Evolutionary conservation across 2,113 vertebrate genomes (phyloP), one percentile per base, ranked within the genome.

Genomic region (Thryonomys swinderianus): DNA sequence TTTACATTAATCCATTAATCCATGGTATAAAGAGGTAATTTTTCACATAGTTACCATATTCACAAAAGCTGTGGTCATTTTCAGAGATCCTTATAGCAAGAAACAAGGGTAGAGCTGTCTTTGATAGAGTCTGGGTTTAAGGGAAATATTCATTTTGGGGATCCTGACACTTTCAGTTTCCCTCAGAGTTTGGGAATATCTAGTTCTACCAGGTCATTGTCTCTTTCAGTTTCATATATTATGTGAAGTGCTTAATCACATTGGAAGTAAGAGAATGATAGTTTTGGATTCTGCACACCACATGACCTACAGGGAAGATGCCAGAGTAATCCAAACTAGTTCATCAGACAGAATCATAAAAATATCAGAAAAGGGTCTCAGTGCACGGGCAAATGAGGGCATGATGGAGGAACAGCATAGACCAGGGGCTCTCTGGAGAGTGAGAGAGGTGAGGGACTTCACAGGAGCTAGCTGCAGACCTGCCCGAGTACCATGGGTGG

Each of bases 21-120:
- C 10, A 4, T 6, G 10, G 45, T 9, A 0, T 11, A 17, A 64
- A 74, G 90, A 30, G 64, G 80, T 74, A 66, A 17, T 80, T 85
- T 30, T 40, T 74, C 53, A 12, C 27, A 30, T 2, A 51, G 2
- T 62, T 37, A 48, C 53, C 73, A n/a, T 11, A 85, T 27, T 81
- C 84, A 57, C 86, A 86, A 79, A 91, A 55, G 83, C 34, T 59
- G 11, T 21, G 30, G 57, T 64, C 45, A 34, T 90, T 92, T 90
- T 67, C 92, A 51, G 69, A 90, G 53, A 66, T 14, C 20, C 9
- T 27, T 64, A n/a, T 30, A 84, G 32, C 12, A 48, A 40, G 9
- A 90, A 40, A 27, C 40, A 27, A 71, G 18, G 30, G 42, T 67
- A 66, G 66, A 78, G 3, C 2, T 32, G 37, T 30, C 88, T 71